Evolutionary conservation across 2,113 vertebrate species (phyloP), one percentile per base, ranked within the genome.

Genomic region (Datnioides undecimradiatus): DNA sequence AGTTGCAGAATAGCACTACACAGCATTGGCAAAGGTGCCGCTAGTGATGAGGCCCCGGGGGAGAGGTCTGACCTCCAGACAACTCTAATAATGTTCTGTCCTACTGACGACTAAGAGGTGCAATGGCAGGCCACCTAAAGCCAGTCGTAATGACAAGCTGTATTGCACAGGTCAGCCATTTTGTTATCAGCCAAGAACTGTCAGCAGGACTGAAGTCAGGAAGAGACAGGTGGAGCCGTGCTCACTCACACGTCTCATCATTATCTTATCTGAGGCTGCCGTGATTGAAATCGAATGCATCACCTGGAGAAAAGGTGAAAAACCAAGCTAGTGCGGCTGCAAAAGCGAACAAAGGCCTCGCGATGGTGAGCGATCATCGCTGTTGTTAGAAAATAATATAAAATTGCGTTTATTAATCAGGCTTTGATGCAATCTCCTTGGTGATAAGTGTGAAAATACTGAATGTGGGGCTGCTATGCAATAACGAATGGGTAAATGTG

Each of bases 41-140:
- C 54, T 73, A 17, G 85, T 90, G 91, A 93, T 88, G 87, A 92
- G 80, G 70, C 88, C 89, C 65, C 67, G 3, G 62, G 76, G 78
- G 87, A 92, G 71, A 83, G 40, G 62, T 62, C 79, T 84, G 89
- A 92, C 91, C 90, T 88, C 77, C 55, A 91, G 87, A 88, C 90
- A 87, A 83, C 87, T 91, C 86, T 92, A 93, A 93, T 92, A 90
- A 90, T 91, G 88, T 83, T 80, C 82, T 54, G 66, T 83, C 72
- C 80, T 23, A 78, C 83, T 82, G 77, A 90, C 55, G 74, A 85
- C 73, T 72, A 54, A 77, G 43, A 76, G 67, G 62, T 25, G 11
- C 64, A 52, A 88, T 79, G 79, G 51, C 85, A 90, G 45, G 63
- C 67, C 83, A 86, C 80, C 77, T 70, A 68, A 79, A 83, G 54